phyloP scores from a whole-genome alignment of 2,888 invertebrate species.

The Lycophotia porphyrea region DNA sequence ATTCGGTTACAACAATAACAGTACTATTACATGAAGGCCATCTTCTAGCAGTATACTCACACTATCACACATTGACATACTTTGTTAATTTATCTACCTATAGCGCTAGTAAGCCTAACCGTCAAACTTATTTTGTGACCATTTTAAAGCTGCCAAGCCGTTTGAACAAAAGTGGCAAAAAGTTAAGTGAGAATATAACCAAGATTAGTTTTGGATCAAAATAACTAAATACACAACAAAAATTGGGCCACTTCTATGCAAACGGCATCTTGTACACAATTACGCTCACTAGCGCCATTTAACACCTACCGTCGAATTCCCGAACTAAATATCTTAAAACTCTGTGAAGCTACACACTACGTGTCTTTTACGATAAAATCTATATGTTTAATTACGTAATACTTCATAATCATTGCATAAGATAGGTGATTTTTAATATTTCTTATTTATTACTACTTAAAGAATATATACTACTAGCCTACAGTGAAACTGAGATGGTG shows the following conservation, averaged over 20 bases:
- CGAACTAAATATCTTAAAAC: conserved; percentile 30
- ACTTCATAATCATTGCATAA: conserved; percentile 59
- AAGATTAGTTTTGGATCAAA: neutral
- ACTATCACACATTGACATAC: conserved; percentile 54
- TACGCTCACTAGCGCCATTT: conserved; percentile 49
- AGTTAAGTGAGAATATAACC: neutral
- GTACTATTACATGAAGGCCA: conserved; percentile 74
- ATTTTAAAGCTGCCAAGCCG: neutral
- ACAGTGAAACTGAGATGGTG: neutral
- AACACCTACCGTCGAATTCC: conserved; percentile 2
- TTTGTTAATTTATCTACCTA: conserved; percentile 40
- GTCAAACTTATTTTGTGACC: conserved; percentile 3
- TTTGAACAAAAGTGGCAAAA: conserved; percentile 1
- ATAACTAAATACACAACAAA: neutral
- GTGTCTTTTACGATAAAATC: conserved; percentile 48
- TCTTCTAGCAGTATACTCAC: conserved; percentile 70
- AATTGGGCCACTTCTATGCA: neutral
- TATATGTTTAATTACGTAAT: conserved; percentile 38
- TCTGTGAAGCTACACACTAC: conserved; percentile 45
- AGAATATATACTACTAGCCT: neutral
- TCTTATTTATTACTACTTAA: conserved; percentile 31
- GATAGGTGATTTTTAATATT: conserved; percentile 30
- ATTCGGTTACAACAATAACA: conserved; percentile 51
- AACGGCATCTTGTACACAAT: neutral
- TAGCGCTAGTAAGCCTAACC: conserved; percentile 30